These are phyloP conservation scores for Loriculus beryllinus DNA, from an alignment of 2,797 vertebrate genomes.

Conservation along the genomic window DNA sequence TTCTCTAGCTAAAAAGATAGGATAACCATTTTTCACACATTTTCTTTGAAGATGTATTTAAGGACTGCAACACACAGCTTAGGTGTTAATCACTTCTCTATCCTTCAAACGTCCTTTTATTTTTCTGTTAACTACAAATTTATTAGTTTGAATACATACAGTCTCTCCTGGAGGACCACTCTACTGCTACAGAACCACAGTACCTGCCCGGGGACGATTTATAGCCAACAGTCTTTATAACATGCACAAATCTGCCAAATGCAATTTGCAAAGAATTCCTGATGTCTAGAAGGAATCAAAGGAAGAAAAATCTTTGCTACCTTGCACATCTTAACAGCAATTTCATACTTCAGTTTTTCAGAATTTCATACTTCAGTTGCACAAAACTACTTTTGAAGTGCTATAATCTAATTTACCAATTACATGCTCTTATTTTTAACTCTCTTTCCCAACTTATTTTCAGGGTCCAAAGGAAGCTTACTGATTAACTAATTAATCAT, in stretches of 20 bases:
- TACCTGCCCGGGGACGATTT: constrained; percentile 95
- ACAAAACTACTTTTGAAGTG: constrained; percentile 82
- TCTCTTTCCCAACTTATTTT: constrained; percentile 43
- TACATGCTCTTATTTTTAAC: constrained; percentile 50
- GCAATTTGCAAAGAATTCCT: constrained; percentile 70
- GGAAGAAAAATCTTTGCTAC: constrained; percentile 70
- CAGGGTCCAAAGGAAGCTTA: constrained; percentile 75
- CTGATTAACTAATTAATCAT: neutral
- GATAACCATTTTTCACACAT: neutral
- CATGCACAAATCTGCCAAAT: constrained; percentile 78
- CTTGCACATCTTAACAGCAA: constrained; percentile 77
- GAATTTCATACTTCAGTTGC: constrained; percentile 78
- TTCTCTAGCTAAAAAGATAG: neutral
- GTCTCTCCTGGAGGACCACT: constrained; percentile 96
- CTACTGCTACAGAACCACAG: constrained; percentile 95
- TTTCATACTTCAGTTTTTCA: constrained; percentile 71
- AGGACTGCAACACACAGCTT: neutral
- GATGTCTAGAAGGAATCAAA: constrained; percentile 66
- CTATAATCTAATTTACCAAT: constrained; percentile 74
- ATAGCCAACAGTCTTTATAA: constrained; percentile 72
- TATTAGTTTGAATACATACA: constrained; percentile 86
- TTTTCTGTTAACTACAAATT: neutral
- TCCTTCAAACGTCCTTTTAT: neutral
- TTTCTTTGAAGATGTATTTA: neutral
- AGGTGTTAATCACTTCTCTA: neutral